These are phyloP conservation scores for Apostichopus leukothele DNA, from an alignment of 53 echinoderm and acorn worm species.

Conservation along the genomic window DNA sequence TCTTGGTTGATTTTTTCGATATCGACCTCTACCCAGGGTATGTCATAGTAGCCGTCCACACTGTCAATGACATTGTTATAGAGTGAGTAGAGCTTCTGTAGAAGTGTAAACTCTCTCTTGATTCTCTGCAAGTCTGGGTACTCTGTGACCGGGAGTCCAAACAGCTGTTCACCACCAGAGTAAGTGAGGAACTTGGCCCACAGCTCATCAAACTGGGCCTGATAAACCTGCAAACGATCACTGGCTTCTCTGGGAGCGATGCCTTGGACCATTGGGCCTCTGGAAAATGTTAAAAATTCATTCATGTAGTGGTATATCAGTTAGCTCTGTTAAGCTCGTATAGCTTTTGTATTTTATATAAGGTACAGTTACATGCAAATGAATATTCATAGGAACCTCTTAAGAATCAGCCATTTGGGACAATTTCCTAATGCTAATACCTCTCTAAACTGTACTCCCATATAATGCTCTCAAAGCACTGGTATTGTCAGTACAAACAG, in stretches of 20 bases:
- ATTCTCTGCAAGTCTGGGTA: slow-evolving; percentile 98
- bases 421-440: too few relatives aligned
- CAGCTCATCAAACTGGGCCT: slow-evolving; percentile 91
- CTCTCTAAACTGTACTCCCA: too few relatives aligned
- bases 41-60: slow-evolving; percentile 97
- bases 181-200: slow-evolving; percentile 95
- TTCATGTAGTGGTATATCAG: too few relatives aligned
- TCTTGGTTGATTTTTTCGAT: slow-evolving; percentile 99
- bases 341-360: too few relatives aligned
- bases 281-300: slow-evolving; percentile 23
- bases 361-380: too few relatives aligned
- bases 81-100: slow-evolving; percentile 91
- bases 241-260: slow-evolving; percentile 90
- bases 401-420: too few relatives aligned
- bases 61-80: slow-evolving; percentile 98
- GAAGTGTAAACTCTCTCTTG: slow-evolving; percentile 87
- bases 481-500: too few relatives aligned
- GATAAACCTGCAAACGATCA: slow-evolving; percentile 92
- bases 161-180: slow-evolving; percentile 96
- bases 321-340: too few relatives aligned
- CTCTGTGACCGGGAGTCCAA: slow-evolving; percentile 91
- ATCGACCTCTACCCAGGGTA: slow-evolving; percentile 96
- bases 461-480: too few relatives aligned
- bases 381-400: too few relatives aligned
- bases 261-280: slow-evolving; percentile 98